These are phyloP conservation scores for Xanthia togata DNA, from an alignment of 2,888 invertebrate species.

Conservation along the genomic window DNA sequence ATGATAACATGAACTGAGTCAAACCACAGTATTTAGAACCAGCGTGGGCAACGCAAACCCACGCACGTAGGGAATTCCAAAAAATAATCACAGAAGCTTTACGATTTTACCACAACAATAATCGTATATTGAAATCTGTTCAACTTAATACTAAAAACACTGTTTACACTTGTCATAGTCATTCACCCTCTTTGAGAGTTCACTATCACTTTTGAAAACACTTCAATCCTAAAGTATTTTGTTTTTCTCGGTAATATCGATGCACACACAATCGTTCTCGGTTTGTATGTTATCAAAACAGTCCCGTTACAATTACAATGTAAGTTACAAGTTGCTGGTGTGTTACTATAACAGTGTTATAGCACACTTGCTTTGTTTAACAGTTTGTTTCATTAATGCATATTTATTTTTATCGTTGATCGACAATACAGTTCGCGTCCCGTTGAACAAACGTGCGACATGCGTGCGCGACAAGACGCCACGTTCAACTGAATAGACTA, in stretches of 20 bases:
- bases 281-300: slow-evolving; percentile 55
- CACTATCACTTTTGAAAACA: slow-evolving; percentile 56
- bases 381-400: slow-evolving; percentile 47
- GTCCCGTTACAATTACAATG: slow-evolving; percentile 20
- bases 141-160: slow-evolving; percentile 43
- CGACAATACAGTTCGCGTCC: slow-evolving; percentile 20
- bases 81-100: slow-evolving; percentile 55
- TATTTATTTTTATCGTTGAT: slow-evolving; percentile 52
- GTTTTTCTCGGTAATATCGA: slow-evolving; percentile 64
- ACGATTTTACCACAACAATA: slow-evolving; percentile 46
- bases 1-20: slow-evolving; percentile 33
- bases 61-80: slow-evolving; percentile 50
- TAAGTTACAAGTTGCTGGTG: slow-evolving; percentile 23
- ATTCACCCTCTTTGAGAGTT: background rate
- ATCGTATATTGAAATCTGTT: slow-evolving; percentile 9
- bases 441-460: background rate
- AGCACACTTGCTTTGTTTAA: slow-evolving; percentile 29
- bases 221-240: slow-evolving; percentile 47
- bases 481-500: slow-evolving; percentile 26
- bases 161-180: slow-evolving; percentile 40
- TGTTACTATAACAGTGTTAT: slow-evolving; percentile 34
- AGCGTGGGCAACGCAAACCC: slow-evolving; percentile 47
- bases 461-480: slow-evolving; percentile 38
- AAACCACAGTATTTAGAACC: slow-evolving; percentile 45
- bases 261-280: slow-evolving; percentile 52